Evolutionary conservation across 2,797 vertebrate genomes (phyloP), one percentile per base, ranked within the genome.

Genomic region (Danio jaintianensis): DNA sequence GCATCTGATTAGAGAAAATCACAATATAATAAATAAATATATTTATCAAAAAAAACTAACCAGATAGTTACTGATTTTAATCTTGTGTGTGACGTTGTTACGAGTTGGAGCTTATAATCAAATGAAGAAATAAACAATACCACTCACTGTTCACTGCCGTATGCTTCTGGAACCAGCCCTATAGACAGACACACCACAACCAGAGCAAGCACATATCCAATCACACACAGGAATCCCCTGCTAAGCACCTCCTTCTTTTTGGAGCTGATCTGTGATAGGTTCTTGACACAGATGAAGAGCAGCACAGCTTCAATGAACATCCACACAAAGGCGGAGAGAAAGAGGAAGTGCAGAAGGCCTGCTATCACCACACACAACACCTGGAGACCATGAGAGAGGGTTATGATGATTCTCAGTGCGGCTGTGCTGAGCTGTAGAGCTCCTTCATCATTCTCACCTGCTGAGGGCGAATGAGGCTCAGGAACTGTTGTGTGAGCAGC

Each of bases 291-390:
- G 82, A 95, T 87, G 84, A 90, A 83, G 67, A 95, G 93, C 66
- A 93, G 89, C 0, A 94, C 7, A 0, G 92, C 94, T 86, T 95
- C 94, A 16, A 95, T 88, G 56, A 92, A 56, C 94, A 96, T 95
- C 94, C 95, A 96, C 84, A 90, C 78, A 85, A 95, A 96, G 73
- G 93, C 79, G 1, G 92, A 91, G 75, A 95, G 29, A 38, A 94
- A 87, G 38, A 95, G 82, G 82, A 93, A 95, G 53, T 96, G 94
- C 42, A 95, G 84, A 1, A 88, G 8, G 0, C 92, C 95, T 0
- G 94, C 92, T 0, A 94, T 83, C 80, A 91, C 55, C 0, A 86
- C 90, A 82, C 95, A 96, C 76, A 93, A 85, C 71, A 89, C 52
- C 95, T 96, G 89, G 29, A 61, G 78, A 89, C 16, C 85, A 9